Base-by-base conservation (phyloP, 2,113 vertebrate genomes). In the Pelodiscus sinensis region DNA sequence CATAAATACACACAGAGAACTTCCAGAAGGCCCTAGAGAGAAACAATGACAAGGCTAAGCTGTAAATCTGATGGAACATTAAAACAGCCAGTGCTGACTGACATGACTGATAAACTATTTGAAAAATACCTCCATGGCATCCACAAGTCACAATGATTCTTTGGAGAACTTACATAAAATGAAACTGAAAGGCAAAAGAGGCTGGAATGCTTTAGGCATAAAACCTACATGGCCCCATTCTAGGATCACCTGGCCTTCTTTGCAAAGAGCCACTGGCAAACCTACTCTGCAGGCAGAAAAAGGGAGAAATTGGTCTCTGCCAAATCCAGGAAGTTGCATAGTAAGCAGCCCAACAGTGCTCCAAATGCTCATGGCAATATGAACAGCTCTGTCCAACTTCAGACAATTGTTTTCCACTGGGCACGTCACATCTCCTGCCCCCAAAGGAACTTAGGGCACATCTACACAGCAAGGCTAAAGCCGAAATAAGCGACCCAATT, bases 1-100 rank as follows among this genome's bases (percentile, higher is more conserved):
- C 24, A 7, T 85, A 96, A 91, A 1, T 29, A 60, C 91, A 57
- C 78, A 81, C 16, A 88, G 54, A 62, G 86, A 86, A 91, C 60
- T 88, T 21, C 16, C 31, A 71, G 56, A 65, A 90, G 38, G 73
- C 6, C 29, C 81, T 58, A 90, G 31, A 82, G 8, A 88, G 79
- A 86, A 96, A 71, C 35, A 84, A 29, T 18, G 14, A 8, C 31
- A 62, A 82, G 50, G 75, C 10, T 10, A 75, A 65, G 62, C 15
- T 16, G 6, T 44, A 79, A 75, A 31, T 91, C 52, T 84, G 19
- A 25, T 25, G 89, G 89, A 60, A 50, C 31, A 62, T 79, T 86
- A 79, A 54, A 54, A 9, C 52, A 79, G 79, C 81, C 79, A 62
- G 27, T 86, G 22, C 44, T 15, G 65, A 81, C 29, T 19, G 31